phyloP scores from a whole-genome alignment of 2,113 vertebrate species.

The Hemiscyllium ocellatum region DNA sequence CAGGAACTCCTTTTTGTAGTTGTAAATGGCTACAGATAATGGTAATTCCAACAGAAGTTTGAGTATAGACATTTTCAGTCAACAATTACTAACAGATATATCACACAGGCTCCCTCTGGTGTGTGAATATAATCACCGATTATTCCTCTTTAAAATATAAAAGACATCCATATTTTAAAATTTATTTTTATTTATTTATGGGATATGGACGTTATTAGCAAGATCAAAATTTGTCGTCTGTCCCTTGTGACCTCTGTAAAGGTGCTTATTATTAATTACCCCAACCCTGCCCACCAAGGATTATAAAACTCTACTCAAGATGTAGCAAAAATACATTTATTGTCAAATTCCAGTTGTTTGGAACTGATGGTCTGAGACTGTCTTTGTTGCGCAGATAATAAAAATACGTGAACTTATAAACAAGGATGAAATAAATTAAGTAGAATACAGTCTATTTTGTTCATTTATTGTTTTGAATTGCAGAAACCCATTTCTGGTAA shows the following conservation, averaged over 20 bases:
- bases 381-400: neutral
- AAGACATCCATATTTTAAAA: neutral
- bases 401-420: neutral
- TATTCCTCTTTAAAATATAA: neutral
- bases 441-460: neutral
- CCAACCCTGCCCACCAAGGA: too few relatives aligned
- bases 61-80: neutral
- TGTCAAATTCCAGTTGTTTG: neutral
- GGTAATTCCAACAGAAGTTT: neutral
- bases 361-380: neutral
- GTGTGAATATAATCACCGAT: neutral
- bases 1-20: neutral
- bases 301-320: neutral
- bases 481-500: neutral
- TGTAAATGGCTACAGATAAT: too few relatives aligned
- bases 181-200: neutral
- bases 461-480: neutral
- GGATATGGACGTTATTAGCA: neutral
- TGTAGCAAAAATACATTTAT: neutral
- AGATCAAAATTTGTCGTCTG: neutral
- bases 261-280: too few relatives aligned
- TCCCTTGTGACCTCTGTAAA: neutral
- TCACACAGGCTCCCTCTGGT: conserved; percentile 3
- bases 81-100: neutral
- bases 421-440: neutral